Percentiles rank a stretch among this genome's conserved stretches.
phyloP scores from a whole-genome alignment of 2,113 vertebrate species.

The Clinocottus analis region DNA sequence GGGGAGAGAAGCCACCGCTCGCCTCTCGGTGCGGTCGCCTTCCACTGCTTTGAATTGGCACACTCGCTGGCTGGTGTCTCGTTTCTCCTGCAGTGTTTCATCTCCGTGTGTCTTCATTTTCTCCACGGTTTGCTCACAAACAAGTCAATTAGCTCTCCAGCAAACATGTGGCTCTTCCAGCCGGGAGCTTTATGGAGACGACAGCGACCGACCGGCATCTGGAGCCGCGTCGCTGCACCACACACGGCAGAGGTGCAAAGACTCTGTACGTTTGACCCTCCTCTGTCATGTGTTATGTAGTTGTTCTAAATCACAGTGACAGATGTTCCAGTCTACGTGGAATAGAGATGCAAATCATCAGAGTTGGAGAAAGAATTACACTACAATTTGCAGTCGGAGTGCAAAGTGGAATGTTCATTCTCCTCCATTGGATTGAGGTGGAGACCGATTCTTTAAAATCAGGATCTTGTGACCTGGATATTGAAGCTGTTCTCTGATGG shows the following conservation, averaged over 20 bases:
- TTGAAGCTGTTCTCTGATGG: neutral
- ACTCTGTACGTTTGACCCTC: too few relatives aligned
- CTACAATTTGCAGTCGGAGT: neutral
- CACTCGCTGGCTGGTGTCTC: neutral
- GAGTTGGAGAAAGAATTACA: neutral
- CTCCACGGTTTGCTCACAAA: neutral
- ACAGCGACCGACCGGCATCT: neutral
- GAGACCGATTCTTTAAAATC: neutral
- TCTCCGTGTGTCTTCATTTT: neutral
- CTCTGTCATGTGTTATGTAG: neutral
- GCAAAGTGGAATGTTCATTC: neutral
- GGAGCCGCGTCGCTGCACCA: neutral
- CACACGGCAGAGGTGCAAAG: neutral
- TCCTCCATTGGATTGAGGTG: neutral
- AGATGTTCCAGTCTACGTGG: neutral
- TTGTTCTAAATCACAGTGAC: neutral
- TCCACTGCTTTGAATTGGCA: neutral
- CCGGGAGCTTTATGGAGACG: neutral
- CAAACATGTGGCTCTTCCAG: constrained; percentile 10
- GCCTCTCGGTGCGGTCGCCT: neutral
- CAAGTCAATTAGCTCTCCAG: constrained; percentile 20
- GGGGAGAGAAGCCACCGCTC: too few relatives aligned
- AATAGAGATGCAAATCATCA: neutral
- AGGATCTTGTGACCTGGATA: neutral
- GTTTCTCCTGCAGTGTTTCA: neutral